Evolutionary conservation across 2,797 vertebrate species (phyloP).

Genomic region (Gymnoscopelus microlampas): DNA sequence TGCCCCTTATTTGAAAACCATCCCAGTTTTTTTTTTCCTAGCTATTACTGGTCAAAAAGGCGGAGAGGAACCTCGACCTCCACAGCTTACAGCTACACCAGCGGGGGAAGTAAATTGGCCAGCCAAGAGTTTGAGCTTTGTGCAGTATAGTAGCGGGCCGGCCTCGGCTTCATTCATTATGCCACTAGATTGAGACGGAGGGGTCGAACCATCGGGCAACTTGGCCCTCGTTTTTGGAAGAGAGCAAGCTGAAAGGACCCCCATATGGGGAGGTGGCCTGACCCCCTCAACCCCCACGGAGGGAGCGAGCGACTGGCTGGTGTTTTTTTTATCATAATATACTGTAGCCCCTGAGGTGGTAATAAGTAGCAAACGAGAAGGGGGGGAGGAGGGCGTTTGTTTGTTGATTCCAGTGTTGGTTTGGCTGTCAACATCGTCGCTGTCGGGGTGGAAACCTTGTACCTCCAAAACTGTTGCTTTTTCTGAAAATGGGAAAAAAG

Average conservation of each 20-base stretch:
- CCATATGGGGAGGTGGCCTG: slow-evolving; percentile 58
- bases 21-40: slow-evolving; percentile 4
- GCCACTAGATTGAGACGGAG: slow-evolving; percentile 55
- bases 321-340: slow-evolving; percentile 52
- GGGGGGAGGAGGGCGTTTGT: slow-evolving; percentile 24
- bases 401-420: slow-evolving; percentile 34
- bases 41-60: slow-evolving; percentile 63
- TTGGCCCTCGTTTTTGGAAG: slow-evolving; percentile 47
- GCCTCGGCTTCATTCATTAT: slow-evolving; percentile 62
- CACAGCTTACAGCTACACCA: slow-evolving; percentile 14
- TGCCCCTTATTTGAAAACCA: no score
- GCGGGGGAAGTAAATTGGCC: slow-evolving; percentile 60
- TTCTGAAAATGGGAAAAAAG: no score
- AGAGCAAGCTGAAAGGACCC: slow-evolving; percentile 42
- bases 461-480: no score
- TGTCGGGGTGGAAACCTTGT: no score
- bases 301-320: slow-evolving; percentile 48
- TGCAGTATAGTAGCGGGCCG: slow-evolving; percentile 34
- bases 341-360: slow-evolving; percentile 45
- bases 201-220: slow-evolving; percentile 55
- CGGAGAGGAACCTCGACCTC: slow-evolving; percentile 61
- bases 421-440: slow-evolving; percentile 41
- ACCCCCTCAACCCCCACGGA: slow-evolving; percentile 53
- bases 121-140: slow-evolving; percentile 63
- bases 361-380: no score